phyloP scores from a whole-genome alignment of 1,140 invertebrate species.

The Apolygus lucorum region DNA sequence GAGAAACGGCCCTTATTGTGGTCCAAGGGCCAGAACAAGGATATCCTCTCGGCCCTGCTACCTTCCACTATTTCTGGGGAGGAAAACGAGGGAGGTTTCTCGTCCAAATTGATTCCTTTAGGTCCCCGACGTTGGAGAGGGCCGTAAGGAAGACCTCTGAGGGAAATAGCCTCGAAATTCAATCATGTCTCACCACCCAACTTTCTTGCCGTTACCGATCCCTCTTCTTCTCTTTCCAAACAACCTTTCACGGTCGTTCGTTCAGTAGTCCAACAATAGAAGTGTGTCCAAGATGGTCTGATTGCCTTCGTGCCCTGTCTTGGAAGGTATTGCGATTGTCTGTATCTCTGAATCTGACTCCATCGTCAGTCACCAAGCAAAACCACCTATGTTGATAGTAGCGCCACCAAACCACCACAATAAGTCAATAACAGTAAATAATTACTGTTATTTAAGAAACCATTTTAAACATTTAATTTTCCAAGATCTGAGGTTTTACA shows the following conservation, averaged over 20 bases:
- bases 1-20: background rate
- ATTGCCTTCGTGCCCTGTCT: no score
- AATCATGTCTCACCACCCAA: conserved; percentile 1
- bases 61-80: background rate
- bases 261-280: background rate
- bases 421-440: no score
- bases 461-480: no score
- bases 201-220: conserved; percentile 1
- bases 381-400: no score
- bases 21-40: background rate
- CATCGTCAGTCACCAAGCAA: no score
- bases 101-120: conserved; percentile 12
- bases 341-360: no score
- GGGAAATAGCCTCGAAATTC: conserved; percentile 10
- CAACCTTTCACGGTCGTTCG: background rate
- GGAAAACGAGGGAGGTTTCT: no score
- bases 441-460: no score
- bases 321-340: no score
- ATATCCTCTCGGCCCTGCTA: background rate
- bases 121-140: background rate
- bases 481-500: no score
- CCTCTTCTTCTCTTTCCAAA: background rate
- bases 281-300: no score
- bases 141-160: background rate
- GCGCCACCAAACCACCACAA: no score